phyloP scores from a whole-genome alignment of 2,888 invertebrate genomes.

The Malacosoma neustria region DNA sequence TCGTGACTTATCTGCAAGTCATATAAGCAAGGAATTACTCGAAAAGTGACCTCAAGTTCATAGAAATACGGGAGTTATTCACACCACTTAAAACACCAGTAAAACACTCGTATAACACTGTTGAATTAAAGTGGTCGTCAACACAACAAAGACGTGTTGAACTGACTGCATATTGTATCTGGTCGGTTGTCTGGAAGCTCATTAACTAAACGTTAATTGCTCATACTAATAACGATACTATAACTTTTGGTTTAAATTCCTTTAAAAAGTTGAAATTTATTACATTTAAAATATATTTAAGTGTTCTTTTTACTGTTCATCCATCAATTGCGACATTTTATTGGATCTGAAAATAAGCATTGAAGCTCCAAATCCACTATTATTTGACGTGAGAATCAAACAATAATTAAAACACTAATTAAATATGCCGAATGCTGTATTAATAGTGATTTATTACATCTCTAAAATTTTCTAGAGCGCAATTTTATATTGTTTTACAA shows the following conservation, averaged over 20 bases:
- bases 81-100: conserved; percentile 23
- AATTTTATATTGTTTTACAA: too few relatives aligned
- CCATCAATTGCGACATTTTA: too few relatives aligned
- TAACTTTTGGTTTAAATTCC: conserved; percentile 52
- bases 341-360: too few relatives aligned
- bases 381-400: too few relatives aligned
- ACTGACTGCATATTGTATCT: conserved; percentile 25
- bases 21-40: conserved; percentile 8
- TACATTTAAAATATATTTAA: too few relatives aligned
- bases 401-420: too few relatives aligned
- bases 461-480: too few relatives aligned
- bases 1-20: conserved; percentile 4
- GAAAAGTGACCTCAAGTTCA: conserved; percentile 38
- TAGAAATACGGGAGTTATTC: conserved; percentile 40
- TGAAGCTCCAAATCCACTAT: too few relatives aligned
- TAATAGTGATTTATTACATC: too few relatives aligned
- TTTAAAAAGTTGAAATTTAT: too few relatives aligned
- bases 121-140: conserved; percentile 35
- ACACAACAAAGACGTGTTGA: conserved; percentile 16
- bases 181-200: conserved; percentile 49
- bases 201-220: conserved; percentile 67
- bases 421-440: too few relatives aligned
- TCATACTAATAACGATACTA: conserved; percentile 56
- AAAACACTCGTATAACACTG: conserved; percentile 41
- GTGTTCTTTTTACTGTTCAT: too few relatives aligned